Conservation (phyloP, 2,113 vertebrate species). For the Mustelus asterias region DNA sequence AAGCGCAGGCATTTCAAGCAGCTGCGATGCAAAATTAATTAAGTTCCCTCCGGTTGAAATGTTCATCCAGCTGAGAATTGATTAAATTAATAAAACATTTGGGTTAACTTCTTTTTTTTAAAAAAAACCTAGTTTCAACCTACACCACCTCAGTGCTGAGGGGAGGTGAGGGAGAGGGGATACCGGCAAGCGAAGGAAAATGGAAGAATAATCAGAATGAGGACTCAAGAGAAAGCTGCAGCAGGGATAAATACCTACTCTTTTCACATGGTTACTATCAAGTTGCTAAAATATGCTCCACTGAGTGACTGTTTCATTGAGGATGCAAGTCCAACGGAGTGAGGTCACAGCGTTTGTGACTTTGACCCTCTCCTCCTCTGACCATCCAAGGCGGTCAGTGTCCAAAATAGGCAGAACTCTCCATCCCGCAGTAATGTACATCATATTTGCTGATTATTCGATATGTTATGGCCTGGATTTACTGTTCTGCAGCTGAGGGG, state of each 20-base stretch:
- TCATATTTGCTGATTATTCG: not conserved
- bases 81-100: not conserved
- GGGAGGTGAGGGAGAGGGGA: not conserved
- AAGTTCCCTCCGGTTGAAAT: not conserved
- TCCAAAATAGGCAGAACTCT: not conserved
- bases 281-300: not conserved
- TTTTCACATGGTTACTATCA: not conserved
- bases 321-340: not conserved
- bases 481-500: not conserved
- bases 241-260: not conserved
- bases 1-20: not conserved
- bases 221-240: not conserved
- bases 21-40: not conserved
- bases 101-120: not conserved
- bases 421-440: not conserved
- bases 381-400: not conserved
- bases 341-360: not conserved
- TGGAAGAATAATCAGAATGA: constrained; percentile 17
- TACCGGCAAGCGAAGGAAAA: not conserved
- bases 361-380: not conserved
- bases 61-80: not conserved
- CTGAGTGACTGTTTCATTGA: not conserved
- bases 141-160: not conserved
- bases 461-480: not conserved
- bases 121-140: not conserved